Evolutionary conservation across 2,113 vertebrate genomes (phyloP).

Genomic region (Zootoca vivipara): DNA sequence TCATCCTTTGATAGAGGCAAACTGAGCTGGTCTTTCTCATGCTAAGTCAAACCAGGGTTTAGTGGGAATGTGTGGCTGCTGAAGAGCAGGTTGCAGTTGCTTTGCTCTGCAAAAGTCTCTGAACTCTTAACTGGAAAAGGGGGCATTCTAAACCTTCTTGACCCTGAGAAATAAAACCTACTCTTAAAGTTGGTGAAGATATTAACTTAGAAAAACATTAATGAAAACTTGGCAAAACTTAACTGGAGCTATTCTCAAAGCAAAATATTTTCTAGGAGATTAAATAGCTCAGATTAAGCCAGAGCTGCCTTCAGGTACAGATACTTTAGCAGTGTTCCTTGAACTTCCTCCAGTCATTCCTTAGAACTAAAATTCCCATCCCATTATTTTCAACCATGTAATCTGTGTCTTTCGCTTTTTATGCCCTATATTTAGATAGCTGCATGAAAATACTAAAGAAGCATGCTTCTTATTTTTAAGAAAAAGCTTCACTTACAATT

Average conservation of each 20-base stretch:
- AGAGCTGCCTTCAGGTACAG: neutral
- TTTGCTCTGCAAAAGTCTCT: neutral
- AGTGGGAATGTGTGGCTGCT: no score
- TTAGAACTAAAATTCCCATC: neutral
- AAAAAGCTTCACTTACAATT: neutral
- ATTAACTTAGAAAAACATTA: neutral
- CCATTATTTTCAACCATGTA: neutral
- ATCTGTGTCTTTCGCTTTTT: neutral
- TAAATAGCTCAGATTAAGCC: neutral
- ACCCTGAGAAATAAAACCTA: neutral
- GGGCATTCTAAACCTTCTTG: neutral
- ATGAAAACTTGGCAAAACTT: neutral
- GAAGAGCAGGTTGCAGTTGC: no score
- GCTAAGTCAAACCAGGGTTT: no score
- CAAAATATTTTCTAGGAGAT: neutral
- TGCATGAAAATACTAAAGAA: neutral
- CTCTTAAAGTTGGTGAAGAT: neutral
- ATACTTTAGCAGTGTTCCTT: neutral
- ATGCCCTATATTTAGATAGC: neutral
- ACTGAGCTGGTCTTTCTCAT: no score
- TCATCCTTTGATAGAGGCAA: neutral
- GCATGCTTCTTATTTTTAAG: neutral
- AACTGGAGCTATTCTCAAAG: neutral
- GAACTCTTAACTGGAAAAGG: neutral
- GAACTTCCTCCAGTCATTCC: neutral